Conservation (phyloP, 2,797 vertebrate genomes). For the Neopelma chrysocephalum region DNA sequence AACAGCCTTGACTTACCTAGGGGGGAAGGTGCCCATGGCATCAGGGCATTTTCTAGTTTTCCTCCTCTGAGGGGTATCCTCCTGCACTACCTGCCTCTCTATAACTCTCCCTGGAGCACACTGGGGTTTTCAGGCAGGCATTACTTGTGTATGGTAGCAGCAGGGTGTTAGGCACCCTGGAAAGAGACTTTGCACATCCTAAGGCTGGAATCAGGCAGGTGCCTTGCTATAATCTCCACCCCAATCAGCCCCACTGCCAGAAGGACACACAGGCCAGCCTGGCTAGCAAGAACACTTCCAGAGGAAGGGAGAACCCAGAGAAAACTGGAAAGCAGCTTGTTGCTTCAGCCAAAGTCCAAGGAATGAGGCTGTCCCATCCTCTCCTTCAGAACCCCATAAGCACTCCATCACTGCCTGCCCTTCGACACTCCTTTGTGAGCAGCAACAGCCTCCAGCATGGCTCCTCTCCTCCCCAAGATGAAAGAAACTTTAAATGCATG, state of each 20-base stretch:
- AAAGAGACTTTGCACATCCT: background rate
- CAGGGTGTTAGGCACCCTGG: fast-evolving
- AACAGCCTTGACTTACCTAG: background rate
- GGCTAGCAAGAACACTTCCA: fast-evolving
- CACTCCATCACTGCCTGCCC: conserved; percentile 57
- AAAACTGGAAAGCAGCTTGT: background rate
- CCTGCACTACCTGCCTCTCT: too few relatives aligned
- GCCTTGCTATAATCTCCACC: background rate
- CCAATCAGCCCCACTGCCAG: background rate
- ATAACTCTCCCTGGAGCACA: background rate
- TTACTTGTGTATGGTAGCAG: fast-evolving
- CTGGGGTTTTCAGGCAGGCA: background rate
- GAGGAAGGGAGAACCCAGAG: background rate
- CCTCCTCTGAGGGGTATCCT: background rate
- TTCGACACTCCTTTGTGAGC: conserved; percentile 47
- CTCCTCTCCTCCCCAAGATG: conserved; percentile 67
- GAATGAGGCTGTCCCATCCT: background rate
- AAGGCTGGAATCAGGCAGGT: background rate
- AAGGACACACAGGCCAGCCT: background rate
- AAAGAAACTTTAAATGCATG: conserved; percentile 72
- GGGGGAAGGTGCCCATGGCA: background rate
- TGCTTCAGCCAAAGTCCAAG: background rate
- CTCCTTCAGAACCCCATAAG: background rate
- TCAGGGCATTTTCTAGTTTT: background rate
- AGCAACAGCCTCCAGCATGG: conserved; percentile 56